These are phyloP conservation scores for Neomorphus geoffroyi DNA, from an alignment of 2,797 vertebrate genomes.

Conservation along the genomic window DNA sequence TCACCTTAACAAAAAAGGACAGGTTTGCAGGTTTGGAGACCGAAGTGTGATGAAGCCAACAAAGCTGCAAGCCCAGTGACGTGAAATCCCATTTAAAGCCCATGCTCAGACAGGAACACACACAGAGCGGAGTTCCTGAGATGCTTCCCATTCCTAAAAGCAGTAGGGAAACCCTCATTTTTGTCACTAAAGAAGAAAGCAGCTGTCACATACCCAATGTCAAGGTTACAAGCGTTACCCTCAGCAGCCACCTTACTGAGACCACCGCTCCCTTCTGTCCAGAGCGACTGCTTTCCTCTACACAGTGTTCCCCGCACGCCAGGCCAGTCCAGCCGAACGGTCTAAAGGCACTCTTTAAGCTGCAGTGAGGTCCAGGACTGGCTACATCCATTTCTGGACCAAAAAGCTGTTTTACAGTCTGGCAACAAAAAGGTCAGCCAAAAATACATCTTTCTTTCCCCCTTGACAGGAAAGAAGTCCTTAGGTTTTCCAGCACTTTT, in stretches of 20 bases:
- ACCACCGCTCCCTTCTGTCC: not conserved
- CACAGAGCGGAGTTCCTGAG: not conserved
- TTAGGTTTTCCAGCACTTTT: not conserved
- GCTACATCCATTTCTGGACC: not conserved
- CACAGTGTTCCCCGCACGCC: not conserved
- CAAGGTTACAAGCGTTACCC: not conserved
- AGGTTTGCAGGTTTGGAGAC: not conserved
- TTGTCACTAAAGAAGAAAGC: not conserved
- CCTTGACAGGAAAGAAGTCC: not conserved
- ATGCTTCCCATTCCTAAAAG: not conserved
- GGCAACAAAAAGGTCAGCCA: not conserved
- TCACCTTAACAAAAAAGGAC: not conserved
- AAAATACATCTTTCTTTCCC: not conserved
- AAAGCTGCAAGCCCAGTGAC: not conserved
- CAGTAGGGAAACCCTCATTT: not conserved
- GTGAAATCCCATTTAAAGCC: not conserved
- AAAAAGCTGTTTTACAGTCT: not conserved
- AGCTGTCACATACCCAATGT: not conserved
- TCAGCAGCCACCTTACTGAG: not conserved
- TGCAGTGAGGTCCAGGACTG: not conserved
- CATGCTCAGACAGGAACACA: not conserved
- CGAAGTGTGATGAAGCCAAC: not conserved
- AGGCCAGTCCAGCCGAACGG: not conserved
- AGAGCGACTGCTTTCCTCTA: not conserved
- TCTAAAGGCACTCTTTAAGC: not conserved